Evolutionary conservation across 2,888 invertebrate species (phyloP), one percentile per base, ranked within the genome.

Genomic region (Candidula unifasciata): DNA sequence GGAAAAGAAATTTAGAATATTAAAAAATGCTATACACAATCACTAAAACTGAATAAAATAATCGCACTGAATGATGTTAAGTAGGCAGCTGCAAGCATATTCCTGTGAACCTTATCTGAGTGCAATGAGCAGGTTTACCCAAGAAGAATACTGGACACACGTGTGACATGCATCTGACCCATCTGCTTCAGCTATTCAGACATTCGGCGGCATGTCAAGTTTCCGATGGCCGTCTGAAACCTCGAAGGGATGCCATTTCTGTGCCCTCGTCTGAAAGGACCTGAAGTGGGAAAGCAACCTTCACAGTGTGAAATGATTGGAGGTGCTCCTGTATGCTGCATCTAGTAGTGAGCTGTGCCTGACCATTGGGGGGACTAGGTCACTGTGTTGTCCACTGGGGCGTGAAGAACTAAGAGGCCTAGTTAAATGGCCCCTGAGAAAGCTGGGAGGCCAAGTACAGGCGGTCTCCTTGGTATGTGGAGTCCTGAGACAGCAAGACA

Each of bases 401-500:
- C 60, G 69, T 79, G 78, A 79, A 79, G 60, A 24, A 73, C n/a
- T 71, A 16, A 27, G 73, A 37, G 78, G 44, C 83, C 90, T 92
- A 92, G 90, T 91, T 91, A 88, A 91, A 92, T 24, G 91, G 91
- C 86, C 94, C 94, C 89, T 94, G 94, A 79, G 94, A 94, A 76
- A 94, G 92, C 89, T 92, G 92, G 27, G 93, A 92, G 44, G 92
- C 91, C 88, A 91, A 92, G 88, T 91, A 93, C 89, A 93, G 93
- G 84, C 95, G 92, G 90, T 95, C 95, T 71, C 95, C 96, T 94
- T 97, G 96, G 94, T 96, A 97, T 89, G 96, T 96, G 74, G 97
- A 97, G 94, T 97, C 98, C 95, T 98, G 98, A 79, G 98, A 98
- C 91, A 98, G 95, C 91, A 98, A 95, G 83, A 97, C 97, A 94